Evolutionary conservation across 92 coral and sea anemone species (phyloP), one percentile per base, ranked within the genome.

Genomic region (Zoanthus solanderi): DNA sequence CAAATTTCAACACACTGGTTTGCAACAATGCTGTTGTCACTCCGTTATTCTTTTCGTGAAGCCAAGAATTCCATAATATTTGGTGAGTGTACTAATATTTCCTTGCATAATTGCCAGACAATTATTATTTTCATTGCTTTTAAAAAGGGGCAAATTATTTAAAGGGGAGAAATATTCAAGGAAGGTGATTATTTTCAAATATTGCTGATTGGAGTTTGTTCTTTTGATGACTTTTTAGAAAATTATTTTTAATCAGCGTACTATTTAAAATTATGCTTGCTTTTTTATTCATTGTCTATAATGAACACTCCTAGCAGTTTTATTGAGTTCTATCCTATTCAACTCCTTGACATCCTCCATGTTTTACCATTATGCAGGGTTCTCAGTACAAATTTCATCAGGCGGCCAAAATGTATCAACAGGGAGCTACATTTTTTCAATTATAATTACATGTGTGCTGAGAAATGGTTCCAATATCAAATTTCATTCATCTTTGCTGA

Each of bases 1-100:
- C 75, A 71, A 71, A 71, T 71, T 71, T 46, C 82, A 61, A 87
- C 90, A 78, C 90, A 87, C 78, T 88, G 91, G 91, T 88, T 82
- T 75, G 50, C 88, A 82, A 82, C 87, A 16, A 82, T 82, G 83
- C 89, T 89, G 79, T 78, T 89, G 86, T 44, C 85, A 45, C 23
- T 89, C 66, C 3, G 89, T 50, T 83, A 82, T 74, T 46, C 91
- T 54, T 72, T 88, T 82, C 91, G 90, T 79, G 86, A 87, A 79
- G 90, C 72, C 30, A 79, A 65, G 67, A 47, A 86, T 72, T 86
- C 84, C 32, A 65, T 77, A 28, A 46, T 86, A 12, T 47, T 76
- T 76, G 84, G 89, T 86, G 69, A 77, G 77, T 78, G 65, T 23
- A 66, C 28, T 63, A 15, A 63, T 29, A 66, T n/a, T 66, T 66